Evolutionary conservation across 64 coral and sea anemone genomes (phyloP).

Genomic region (Acropora tenuis): DNA sequence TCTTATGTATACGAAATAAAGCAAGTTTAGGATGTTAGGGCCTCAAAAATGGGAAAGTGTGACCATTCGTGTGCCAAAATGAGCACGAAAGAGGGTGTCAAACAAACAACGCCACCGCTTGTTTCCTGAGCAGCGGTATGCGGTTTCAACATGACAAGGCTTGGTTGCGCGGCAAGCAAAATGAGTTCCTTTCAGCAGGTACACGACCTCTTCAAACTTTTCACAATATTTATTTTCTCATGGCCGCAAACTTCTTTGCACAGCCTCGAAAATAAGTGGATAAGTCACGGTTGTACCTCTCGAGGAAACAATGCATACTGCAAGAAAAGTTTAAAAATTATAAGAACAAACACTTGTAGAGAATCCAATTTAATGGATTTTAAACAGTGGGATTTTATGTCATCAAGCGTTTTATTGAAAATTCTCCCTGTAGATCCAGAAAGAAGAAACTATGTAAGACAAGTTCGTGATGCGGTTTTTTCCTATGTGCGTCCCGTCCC

Average conservation of each 20-base stretch:
- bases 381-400: slow-evolving; percentile 64
- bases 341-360: neutral
- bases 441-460: slow-evolving; percentile 71
- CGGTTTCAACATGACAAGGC: neutral
- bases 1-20: too few relatives aligned
- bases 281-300: neutral
- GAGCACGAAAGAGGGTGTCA: too few relatives aligned
- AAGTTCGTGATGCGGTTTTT: slow-evolving; percentile 78
- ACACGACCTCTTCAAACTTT: neutral
- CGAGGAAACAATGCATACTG: neutral
- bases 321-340: neutral
- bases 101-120: too few relatives aligned
- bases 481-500: slow-evolving; percentile 58
- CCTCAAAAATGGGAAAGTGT: too few relatives aligned
- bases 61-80: neutral
- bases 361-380: slow-evolving; percentile 35
- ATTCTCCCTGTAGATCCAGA: slow-evolving; percentile 71
- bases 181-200: neutral
- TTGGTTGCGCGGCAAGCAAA: neutral
- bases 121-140: neutral
- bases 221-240: neutral
- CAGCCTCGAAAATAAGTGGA: neutral
- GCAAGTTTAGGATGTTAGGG: too few relatives aligned
- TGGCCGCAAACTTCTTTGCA: neutral
- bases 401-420: slow-evolving; percentile 53